Percentiles rank a stretch among this genome's conserved stretches.
These are phyloP conservation scores for Lobophora halterata DNA, from an alignment of 2,888 invertebrate species.

Conservation along the genomic window DNA sequence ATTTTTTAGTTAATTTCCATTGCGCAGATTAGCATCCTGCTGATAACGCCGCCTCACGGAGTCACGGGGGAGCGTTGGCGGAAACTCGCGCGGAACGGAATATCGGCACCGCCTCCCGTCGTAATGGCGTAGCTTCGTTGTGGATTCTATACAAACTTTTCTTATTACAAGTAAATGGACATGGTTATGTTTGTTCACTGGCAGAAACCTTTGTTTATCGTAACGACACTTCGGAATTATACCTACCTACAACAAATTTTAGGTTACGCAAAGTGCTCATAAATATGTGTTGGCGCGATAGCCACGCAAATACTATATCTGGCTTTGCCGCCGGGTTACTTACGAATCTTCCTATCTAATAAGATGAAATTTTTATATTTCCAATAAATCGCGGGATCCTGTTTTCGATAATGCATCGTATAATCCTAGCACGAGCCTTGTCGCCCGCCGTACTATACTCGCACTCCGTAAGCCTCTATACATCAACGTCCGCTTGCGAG, in stretches of 20 bases:
- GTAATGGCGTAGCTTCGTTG: slow-evolving; percentile 42
- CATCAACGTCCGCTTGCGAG: slow-evolving; percentile 54
- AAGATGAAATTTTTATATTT: slow-evolving; percentile 14
- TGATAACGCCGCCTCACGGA: slow-evolving; percentile 44
- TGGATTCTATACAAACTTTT: slow-evolving; percentile 43
- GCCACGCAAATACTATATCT: slow-evolving; percentile 1
- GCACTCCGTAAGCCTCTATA: slow-evolving; percentile 32
- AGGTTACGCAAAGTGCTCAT: slow-evolving; percentile 9
- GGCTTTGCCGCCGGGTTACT: slow-evolving; percentile 6
- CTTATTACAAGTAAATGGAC: slow-evolving; percentile 37
- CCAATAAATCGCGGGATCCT: slow-evolving; percentile 15
- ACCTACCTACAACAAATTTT: slow-evolving; percentile 2
- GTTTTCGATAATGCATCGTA: slow-evolving; percentile 19
- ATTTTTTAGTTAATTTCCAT: slow-evolving; percentile 50
- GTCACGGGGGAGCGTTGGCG: slow-evolving; percentile 41
- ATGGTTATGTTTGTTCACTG: slow-evolving; percentile 19
- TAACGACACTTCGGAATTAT: slow-evolving; percentile 17
- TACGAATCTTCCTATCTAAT: slow-evolving; percentile 9
- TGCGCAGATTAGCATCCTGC: slow-evolving; percentile 61
- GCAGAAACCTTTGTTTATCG: slow-evolving; percentile 22
- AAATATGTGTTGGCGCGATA: slow-evolving; percentile 6
- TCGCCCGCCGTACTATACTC: slow-evolving; percentile 6
- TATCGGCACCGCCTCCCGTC: slow-evolving; percentile 39
- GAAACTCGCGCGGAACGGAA: slow-evolving; percentile 51
- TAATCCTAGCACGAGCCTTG: slow-evolving; percentile 16